These are phyloP conservation scores for Ophiothrix spiculata DNA, from an alignment of 35 echinoderm and acorn worm genomes.

Conservation along the genomic window DNA sequence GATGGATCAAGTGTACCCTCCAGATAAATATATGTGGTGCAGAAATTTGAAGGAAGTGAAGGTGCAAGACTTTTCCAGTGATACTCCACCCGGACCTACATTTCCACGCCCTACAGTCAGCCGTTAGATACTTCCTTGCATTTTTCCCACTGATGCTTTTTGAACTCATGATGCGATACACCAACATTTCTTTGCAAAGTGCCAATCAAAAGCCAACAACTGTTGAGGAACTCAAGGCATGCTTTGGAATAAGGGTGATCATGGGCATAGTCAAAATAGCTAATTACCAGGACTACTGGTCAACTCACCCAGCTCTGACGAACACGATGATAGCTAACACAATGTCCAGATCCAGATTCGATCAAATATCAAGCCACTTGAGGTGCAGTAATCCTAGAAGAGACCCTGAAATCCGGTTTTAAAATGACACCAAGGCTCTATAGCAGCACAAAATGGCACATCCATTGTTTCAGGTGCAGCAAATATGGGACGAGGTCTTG, in stretches of 20 bases:
- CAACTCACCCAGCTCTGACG: background rate
- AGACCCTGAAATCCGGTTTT: background rate
- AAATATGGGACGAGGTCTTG: background rate
- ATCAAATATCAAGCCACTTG: background rate
- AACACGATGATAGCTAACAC: conserved; percentile 14
- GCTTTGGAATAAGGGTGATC: conserved; percentile 28
- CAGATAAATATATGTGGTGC: conserved; percentile 19
- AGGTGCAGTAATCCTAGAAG: background rate
- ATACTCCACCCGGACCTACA: conserved; percentile 13
- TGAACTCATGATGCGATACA: background rate
- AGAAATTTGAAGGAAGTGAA: background rate
- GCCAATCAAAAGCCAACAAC: background rate
- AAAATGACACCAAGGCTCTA: background rate
- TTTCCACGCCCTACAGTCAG: background rate
- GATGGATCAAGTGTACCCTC: background rate
- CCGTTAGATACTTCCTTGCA: conserved; percentile 21
- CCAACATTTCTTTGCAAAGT: background rate
- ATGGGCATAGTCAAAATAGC: conserved; percentile 25
- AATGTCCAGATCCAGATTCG: conserved; percentile 25
- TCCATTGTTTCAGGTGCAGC: conserved; percentile 7
- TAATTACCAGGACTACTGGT: conserved; percentile 31
- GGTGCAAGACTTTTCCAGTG: background rate
- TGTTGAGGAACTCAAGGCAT: conserved; percentile 17
- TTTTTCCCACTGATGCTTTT: conserved; percentile 17
- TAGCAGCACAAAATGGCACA: background rate